Evolutionary conservation across 1,140 invertebrate species (phyloP).

Genomic region (Drosophila saltans): DNA sequence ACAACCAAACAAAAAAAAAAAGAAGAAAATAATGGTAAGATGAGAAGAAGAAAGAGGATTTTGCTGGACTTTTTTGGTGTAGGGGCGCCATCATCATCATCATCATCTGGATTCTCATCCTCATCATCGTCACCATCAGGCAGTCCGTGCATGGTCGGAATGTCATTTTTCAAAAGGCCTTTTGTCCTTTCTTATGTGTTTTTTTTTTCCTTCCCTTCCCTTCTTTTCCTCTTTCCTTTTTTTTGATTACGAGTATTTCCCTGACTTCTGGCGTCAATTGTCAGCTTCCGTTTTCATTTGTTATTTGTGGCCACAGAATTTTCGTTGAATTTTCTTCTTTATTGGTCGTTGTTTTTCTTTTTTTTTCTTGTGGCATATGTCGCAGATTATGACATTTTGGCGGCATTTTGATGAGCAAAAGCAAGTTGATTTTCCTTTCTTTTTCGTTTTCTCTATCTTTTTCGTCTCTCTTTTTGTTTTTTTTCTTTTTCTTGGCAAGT

Average conservation of each 20-base stretch:
- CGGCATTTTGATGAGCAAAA: constrained; percentile 37
- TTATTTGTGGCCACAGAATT: constrained; percentile 41
- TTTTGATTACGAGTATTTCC: constrained; percentile 25
- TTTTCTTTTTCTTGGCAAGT: constrained; percentile 4
- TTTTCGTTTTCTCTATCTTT: not conserved
- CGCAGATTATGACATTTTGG: constrained; percentile 69
- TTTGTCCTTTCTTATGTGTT: constrained; percentile 51
- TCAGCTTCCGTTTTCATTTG: constrained; percentile 69
- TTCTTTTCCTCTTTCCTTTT: constrained; percentile 36
- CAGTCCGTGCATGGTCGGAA: constrained; percentile 37
- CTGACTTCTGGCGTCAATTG: constrained; percentile 52
- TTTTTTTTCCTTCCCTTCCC: constrained; percentile 16
- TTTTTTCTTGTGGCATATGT: constrained; percentile 48
- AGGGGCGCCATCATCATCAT: constrained; percentile 28
- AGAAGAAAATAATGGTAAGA: not conserved
- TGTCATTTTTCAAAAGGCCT: constrained; percentile 64
- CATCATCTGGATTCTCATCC: not conserved
- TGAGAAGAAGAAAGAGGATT: constrained; percentile 16
- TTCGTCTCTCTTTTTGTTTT: not conserved
- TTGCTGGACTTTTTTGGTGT: constrained; percentile 26
- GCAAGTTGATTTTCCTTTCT: constrained; percentile 12
- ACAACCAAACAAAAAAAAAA: no score
- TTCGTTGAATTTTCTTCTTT: constrained; percentile 31
- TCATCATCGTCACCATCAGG: constrained; percentile 25
- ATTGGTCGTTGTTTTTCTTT: constrained; percentile 2